Conservation (phyloP, 2,888 invertebrate genomes). For the Rotaria sp. region DNA sequence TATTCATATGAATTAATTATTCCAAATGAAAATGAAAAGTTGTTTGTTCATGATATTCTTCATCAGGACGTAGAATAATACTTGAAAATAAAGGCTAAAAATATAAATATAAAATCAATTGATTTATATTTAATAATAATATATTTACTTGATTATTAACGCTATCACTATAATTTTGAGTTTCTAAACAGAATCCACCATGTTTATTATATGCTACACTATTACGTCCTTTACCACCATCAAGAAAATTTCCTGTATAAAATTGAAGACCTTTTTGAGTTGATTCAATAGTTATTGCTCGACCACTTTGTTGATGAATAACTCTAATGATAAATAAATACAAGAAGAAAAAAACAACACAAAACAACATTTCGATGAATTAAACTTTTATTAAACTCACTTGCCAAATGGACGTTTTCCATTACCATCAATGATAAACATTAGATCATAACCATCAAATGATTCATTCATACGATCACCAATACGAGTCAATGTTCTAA, state of each 20-base stretch:
- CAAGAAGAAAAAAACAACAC: too few relatives aligned
- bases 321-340: neutral
- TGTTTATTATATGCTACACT: constrained; percentile 19
- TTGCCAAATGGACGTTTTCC: neutral
- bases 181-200: constrained; percentile 34
- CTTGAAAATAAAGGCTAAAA: neutral
- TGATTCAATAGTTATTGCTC: constrained; percentile 11
- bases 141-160: neutral
- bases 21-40: neutral
- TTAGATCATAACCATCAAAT: neutral
- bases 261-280: constrained; percentile 34
- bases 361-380: too few relatives aligned
- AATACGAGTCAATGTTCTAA: constrained; percentile 23
- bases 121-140: too few relatives aligned
- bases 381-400: neutral
- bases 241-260: constrained; percentile 32
- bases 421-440: neutral
- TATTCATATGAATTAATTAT: neutral
- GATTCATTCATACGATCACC: neutral
- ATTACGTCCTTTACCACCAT: neutral
- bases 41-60: neutral
- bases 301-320: constrained; percentile 26
- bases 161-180: constrained; percentile 35
- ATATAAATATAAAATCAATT: neutral
- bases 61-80: constrained; percentile 2